These are phyloP conservation scores for Polypterus senegalus DNA, from an alignment of 2,113 vertebrate genomes.

Conservation along the genomic window DNA sequence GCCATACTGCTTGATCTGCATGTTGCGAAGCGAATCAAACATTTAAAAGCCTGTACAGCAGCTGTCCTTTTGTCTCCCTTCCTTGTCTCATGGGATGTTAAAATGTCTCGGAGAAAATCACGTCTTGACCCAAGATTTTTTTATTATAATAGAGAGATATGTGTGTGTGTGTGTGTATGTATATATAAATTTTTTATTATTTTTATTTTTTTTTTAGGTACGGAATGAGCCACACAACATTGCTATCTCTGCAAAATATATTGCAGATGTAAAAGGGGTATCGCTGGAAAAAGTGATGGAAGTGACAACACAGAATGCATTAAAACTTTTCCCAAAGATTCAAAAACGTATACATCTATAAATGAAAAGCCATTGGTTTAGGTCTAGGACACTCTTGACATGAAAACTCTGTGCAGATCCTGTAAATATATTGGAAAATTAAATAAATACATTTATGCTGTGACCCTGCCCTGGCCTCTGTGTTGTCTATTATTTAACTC, in stretches of 20 bases:
- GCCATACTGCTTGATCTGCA: too few species aligned
- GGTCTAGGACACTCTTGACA: background rate
- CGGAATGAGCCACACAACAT: slow-evolving; percentile 89
- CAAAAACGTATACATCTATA: slow-evolving; percentile 35
- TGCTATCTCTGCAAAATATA: slow-evolving; percentile 67
- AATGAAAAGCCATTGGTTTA: slow-evolving; percentile 11
- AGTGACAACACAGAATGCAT: slow-evolving; percentile 71
- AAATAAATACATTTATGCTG: background rate
- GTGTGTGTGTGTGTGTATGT: background rate
- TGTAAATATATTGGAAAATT: background rate
- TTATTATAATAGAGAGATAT: too few species aligned
- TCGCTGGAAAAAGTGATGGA: slow-evolving; percentile 68
- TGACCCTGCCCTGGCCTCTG: too few species aligned
- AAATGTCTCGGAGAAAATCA: too few species aligned
- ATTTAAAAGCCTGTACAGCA: too few species aligned
- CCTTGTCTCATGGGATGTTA: too few species aligned
- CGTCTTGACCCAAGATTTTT: too few species aligned
- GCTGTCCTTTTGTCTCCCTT: too few species aligned
- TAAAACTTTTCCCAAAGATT: slow-evolving; percentile 77
- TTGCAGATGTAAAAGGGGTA: slow-evolving; percentile 77
- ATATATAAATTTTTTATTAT: background rate
- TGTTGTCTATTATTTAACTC: too few species aligned
- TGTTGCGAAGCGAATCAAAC: too few species aligned
- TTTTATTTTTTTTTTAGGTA: slow-evolving; percentile 46
- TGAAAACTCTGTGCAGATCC: background rate